Evolutionary conservation across 2,113 vertebrate genomes (phyloP).

Genomic region (Dipodomys spectabilis): DNA sequence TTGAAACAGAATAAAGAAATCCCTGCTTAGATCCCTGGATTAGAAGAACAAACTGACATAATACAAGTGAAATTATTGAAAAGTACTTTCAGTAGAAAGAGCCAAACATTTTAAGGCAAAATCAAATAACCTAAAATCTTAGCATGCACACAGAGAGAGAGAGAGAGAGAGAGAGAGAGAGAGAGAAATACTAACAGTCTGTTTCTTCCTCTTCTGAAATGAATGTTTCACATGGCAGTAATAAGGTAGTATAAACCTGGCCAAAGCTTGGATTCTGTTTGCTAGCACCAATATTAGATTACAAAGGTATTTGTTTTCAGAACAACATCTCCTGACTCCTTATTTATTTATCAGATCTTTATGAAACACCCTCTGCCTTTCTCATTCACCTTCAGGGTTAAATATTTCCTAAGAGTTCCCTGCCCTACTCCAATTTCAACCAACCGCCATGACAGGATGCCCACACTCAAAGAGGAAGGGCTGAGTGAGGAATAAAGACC

Average conservation of each 20-base stretch:
- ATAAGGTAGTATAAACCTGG: not conserved
- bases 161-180: no score
- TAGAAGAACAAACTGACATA: not conserved
- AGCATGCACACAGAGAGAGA: not conserved
- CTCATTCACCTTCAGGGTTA: not conserved
- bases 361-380: not conserved
- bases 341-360: not conserved
- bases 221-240: not conserved
- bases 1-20: not conserved
- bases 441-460: not conserved
- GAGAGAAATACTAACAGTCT: not conserved
- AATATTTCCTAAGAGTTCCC: not conserved
- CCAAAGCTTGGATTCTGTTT: not conserved
- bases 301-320: not conserved
- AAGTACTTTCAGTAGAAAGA: not conserved
- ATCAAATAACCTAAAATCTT: not conserved
- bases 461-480: not conserved
- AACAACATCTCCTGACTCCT: not conserved
- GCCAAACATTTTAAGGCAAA: not conserved
- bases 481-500: not conserved
- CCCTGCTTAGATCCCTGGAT: not conserved
- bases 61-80: not conserved
- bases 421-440: not conserved
- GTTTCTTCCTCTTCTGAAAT: conserved; percentile 28
- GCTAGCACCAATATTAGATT: not conserved